Percentiles rank a stretch among this genome's conserved stretches.
phyloP scores from a whole-genome alignment of 2,888 invertebrate genomes.

The Nudaria mundana region DNA sequence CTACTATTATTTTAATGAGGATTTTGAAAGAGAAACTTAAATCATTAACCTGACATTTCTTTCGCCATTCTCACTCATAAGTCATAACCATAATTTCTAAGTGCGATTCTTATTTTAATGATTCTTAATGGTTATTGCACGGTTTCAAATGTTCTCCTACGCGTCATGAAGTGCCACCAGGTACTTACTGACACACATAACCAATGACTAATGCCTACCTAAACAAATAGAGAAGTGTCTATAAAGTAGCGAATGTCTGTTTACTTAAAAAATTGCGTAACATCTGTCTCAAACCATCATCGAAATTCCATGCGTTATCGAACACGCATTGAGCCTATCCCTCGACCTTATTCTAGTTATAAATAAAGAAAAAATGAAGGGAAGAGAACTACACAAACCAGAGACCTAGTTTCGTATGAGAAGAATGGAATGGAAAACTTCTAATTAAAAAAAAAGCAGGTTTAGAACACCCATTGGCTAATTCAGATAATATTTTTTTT shows the following conservation, averaged over 20 bases:
- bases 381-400: too few species aligned
- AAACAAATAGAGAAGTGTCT: too few species aligned
- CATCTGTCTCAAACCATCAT: not conserved
- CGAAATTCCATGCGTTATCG: too few species aligned
- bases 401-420: too few species aligned
- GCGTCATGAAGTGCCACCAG: conserved; percentile 8
- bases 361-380: too few species aligned
- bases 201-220: conserved; percentile 5
- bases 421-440: too few species aligned
- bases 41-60: conserved; percentile 2
- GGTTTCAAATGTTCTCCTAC: conserved; percentile 22
- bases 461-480: too few species aligned
- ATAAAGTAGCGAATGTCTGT: too few species aligned
- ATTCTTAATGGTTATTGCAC: conserved; percentile 8
- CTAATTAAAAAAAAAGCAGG: too few species aligned
- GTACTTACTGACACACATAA: conserved; percentile 13
- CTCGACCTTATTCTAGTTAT: too few species aligned
- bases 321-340: too few species aligned
- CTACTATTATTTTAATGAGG: not conserved
- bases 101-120: conserved; percentile 5
- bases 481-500: conserved; percentile 1
- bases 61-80: not conserved
- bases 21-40: conserved; percentile 4
- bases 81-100: not conserved
- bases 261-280: conserved; percentile 3